A percentile compares a stretch with the other conserved stretches of the same genome.
These are phyloP conservation scores for Ophiothrix spiculata DNA, from an alignment of 35 echinoderm and acorn worm genomes.

Conservation along the genomic window DNA sequence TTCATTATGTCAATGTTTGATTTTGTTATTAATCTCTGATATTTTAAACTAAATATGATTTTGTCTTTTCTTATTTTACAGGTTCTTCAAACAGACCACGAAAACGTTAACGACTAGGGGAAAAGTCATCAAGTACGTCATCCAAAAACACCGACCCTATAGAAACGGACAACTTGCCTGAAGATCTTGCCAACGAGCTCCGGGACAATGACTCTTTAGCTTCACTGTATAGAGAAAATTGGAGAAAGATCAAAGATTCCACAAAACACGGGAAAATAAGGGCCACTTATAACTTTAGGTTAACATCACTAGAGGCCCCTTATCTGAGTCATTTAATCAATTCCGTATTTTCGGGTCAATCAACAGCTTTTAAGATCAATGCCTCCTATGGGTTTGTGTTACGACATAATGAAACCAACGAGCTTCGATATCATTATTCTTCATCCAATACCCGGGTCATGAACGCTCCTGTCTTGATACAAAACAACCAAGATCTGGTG, in stretches of 20 bases:
- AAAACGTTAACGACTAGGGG: neutral
- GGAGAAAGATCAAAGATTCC: neutral
- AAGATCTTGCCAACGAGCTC: neutral
- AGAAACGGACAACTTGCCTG: neutral
- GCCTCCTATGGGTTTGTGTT: neutral
- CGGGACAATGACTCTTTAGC: neutral
- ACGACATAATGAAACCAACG: neutral
- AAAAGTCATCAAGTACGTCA: too few species aligned
- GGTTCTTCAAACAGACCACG: too few species aligned
- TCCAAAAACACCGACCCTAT: neutral
- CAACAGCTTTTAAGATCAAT: constrained; percentile 3
- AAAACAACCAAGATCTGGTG: neutral
- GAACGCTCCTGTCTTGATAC: constrained; percentile 14
- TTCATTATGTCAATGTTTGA: too few species aligned
- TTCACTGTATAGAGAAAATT: neutral
- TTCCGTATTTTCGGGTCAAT: neutral
- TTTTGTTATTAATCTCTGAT: too few species aligned
- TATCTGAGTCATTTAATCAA: neutral
- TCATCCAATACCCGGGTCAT: constrained; percentile 15
- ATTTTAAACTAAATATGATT: too few species aligned
- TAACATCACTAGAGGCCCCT: neutral
- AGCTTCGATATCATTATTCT: neutral
- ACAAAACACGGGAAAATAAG: neutral
- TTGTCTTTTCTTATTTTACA: too few species aligned
- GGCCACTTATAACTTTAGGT: neutral